Evolutionary conservation across 2,113 vertebrate genomes (phyloP), one percentile per base, ranked within the genome.

Genomic region (Chascanopsetta lugubris): DNA sequence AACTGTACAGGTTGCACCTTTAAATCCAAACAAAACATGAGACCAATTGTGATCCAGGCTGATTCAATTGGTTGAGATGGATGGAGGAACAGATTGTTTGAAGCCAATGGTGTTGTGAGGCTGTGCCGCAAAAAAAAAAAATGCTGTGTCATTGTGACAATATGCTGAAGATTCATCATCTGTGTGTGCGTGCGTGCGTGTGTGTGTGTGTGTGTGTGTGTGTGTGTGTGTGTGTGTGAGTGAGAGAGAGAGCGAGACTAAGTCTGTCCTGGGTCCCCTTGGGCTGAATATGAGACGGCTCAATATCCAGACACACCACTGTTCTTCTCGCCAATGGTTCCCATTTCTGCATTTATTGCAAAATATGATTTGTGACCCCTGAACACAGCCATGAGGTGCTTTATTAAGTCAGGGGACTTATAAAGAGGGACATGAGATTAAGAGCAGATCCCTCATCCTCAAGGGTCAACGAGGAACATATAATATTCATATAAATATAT

Each of bases 401-500:
- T 87, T 88, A 89, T 89, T 92, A 86, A 90, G 83, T 83, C 80
- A 84, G 61, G 69, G 77, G 83, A 81, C 81, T 87, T 89, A 89
- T 87, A 72, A 90, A 85, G 84, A 87, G 46, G 70, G 80, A 86
- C 42, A 27, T 66, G 69, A 90, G 90, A 92, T 91, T 85, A 90
- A 90, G 84, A 89, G 84, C 88, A 90, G 88, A 88, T 85, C 80
- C 57, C 42, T 74, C 49, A 77, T 77, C 61, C 72, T 71, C 74
- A 72, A 72, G 73, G 81, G 81, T 84, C 74, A 72, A 42, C 47
- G 71, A 72, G 58, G 61, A 88, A 51, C 36, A 67, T 61, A 60
- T 77, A 67, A 72, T 76, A n/a, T n/a, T n/a, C n/a, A n/a, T n/a
- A n/a, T n/a, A n/a, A n/a, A 56, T 57, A 12, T 56, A 73, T 57